Evolutionary conservation across 1,140 invertebrate species (phyloP).

Genomic region (Oppia nitens): DNA sequence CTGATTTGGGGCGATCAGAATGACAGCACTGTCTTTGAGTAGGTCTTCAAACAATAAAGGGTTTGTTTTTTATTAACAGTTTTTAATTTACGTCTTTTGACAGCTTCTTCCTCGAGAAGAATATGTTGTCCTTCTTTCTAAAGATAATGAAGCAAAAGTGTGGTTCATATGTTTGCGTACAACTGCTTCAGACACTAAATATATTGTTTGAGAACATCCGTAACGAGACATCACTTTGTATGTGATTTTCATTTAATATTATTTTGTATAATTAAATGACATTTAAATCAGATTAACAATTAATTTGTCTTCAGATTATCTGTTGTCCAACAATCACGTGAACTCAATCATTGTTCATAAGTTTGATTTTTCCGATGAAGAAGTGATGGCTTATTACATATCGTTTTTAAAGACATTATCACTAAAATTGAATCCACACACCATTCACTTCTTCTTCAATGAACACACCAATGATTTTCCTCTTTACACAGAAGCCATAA

Average conservation of each 20-base stretch:
- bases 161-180: constrained; percentile 92
- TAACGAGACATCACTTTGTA: constrained; percentile 95
- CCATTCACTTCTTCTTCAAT: constrained; percentile 99
- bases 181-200: constrained; percentile 91
- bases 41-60: constrained; percentile 33
- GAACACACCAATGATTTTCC: constrained; percentile 99
- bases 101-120: constrained; percentile 97
- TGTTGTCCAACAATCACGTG: constrained; percentile 97
- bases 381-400: constrained; percentile 99
- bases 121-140: constrained; percentile 96
- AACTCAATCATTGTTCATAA: constrained; percentile 99
- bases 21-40: constrained; percentile 98
- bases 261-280: constrained; percentile 3
- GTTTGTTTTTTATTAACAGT: neutral
- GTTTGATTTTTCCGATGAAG: constrained; percentile 99
- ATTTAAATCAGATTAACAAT: constrained; percentile 18
- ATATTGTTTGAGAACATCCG: constrained; percentile 98
- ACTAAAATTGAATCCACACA: constrained; percentile 93
- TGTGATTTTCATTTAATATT: constrained; percentile 32
- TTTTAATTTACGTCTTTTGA: constrained; percentile 27
- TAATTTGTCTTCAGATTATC: constrained; percentile 63
- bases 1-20: constrained; percentile 99
- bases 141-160: constrained; percentile 94
- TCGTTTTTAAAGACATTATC: constrained; percentile 96
- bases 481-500: constrained; percentile 94